Conservation (phyloP, 2,888 invertebrate species). For the Ectobius pallidus region DNA sequence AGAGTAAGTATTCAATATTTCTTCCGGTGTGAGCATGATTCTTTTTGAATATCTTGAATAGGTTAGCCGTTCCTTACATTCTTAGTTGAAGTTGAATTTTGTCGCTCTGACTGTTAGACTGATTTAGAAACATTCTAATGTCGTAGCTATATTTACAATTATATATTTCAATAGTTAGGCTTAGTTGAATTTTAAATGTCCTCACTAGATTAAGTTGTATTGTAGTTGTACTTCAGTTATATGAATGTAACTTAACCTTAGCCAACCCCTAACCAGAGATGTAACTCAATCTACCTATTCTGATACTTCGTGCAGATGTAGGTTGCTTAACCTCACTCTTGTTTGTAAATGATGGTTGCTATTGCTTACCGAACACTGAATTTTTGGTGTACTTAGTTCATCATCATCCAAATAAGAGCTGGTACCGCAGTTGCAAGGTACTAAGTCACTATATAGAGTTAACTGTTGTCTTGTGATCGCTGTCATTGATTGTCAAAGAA, state of each 20-base stretch:
- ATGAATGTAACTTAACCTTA: conserved; percentile 24
- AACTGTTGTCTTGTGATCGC: no score
- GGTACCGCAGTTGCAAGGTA: no score
- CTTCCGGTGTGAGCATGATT: conserved; percentile 7
- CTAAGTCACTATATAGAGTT: no score
- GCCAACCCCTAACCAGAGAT: conserved; percentile 13
- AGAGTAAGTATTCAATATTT: conserved; percentile 75
- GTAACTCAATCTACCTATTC: conserved; percentile 3
- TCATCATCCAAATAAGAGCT: no score
- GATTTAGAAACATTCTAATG: background rate
- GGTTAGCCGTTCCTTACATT: conserved; percentile 3
- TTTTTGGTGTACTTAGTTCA: no score
- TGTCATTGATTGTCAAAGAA: no score
- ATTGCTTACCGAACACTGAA: no score
- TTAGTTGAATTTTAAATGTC: background rate
- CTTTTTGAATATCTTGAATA: conserved; percentile 2
- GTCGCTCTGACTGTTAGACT: conserved; percentile 2
- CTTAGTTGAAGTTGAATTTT: conserved; percentile 8
- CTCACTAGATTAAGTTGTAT: conserved; percentile 9
- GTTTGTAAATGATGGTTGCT: no score
- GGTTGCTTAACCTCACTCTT: no score
- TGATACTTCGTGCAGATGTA: no score
- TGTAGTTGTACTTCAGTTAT: conserved; percentile 8
- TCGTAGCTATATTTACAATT: background rate
- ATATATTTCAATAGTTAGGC: conserved; percentile 2